These are phyloP conservation scores for Gryllus longicercus DNA, from an alignment of 2,888 invertebrate species.

Conservation along the genomic window DNA sequence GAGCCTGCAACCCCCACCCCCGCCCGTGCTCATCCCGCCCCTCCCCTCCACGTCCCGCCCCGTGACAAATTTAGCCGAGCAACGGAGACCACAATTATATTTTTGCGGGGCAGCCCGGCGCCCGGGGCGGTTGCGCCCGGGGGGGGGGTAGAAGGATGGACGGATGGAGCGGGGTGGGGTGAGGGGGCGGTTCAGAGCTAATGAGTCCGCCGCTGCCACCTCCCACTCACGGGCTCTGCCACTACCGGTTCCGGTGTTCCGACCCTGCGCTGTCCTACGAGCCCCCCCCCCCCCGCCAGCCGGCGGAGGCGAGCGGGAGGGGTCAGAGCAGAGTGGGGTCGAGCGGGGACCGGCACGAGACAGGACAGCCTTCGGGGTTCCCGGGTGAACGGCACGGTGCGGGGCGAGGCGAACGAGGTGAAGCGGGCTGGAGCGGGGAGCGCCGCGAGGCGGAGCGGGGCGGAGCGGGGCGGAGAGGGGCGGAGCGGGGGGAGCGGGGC, in stretches of 20 bases:
- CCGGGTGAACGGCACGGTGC: neutral
- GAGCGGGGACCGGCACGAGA: too few relatives aligned
- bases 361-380: too few relatives aligned
- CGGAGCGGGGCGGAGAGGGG: too few relatives aligned
- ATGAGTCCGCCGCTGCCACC: slow-evolving; percentile 6
- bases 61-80: neutral
- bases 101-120: neutral
- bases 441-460: neutral
- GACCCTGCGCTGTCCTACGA: neutral
- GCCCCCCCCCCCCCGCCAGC: neutral
- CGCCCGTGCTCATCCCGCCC: neutral
- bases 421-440: neutral
- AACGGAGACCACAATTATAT: slow-evolving; percentile 8
- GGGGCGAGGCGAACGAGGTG: neutral
- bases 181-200: neutral
- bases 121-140: neutral
- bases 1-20: neutral
- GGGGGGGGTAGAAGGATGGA: neutral
- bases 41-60: neutral
- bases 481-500: neutral
- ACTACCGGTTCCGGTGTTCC: slow-evolving; percentile 6
- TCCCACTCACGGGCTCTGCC: neutral
- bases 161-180: neutral
- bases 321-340: neutral
- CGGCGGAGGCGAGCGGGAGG: neutral